Evolutionary conservation across 2,113 vertebrate species (phyloP).

Genomic region (Athene cunicularia): DNA sequence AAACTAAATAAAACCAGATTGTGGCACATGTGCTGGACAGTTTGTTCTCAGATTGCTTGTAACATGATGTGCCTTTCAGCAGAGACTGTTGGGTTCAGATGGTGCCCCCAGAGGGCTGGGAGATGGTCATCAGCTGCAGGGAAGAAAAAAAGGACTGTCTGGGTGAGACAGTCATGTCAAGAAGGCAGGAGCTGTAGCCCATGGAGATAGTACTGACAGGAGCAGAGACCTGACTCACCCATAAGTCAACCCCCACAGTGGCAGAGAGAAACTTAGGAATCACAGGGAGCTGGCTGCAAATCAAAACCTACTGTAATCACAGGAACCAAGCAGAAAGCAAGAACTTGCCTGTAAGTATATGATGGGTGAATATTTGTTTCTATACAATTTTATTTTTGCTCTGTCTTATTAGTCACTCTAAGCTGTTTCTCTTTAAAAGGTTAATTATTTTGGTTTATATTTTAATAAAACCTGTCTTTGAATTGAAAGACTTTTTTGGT

Average conservation of each 20-base stretch:
- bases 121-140: not conserved
- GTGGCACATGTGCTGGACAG: not conserved
- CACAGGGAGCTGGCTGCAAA: not conserved
- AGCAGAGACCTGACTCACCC: not conserved
- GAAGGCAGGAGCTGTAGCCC: not conserved
- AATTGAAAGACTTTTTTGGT: not conserved
- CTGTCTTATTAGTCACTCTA: not conserved
- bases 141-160: not conserved
- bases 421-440: not conserved
- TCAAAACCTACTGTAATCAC: not conserved
- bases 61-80: not conserved
- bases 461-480: not conserved
- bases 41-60: constrained; percentile 3
- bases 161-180: not conserved
- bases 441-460: not conserved
- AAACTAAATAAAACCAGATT: constrained; percentile 23
- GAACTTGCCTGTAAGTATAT: not conserved
- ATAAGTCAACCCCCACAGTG: not conserved
- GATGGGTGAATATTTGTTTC: not conserved
- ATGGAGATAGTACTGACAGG: not conserved
- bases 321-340: not conserved
- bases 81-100: not conserved
- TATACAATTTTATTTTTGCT: not conserved
- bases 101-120: not conserved
- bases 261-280: not conserved